Base-by-base conservation (phyloP, 2,113 vertebrate species). In the Manacus vitellinus region DNA sequence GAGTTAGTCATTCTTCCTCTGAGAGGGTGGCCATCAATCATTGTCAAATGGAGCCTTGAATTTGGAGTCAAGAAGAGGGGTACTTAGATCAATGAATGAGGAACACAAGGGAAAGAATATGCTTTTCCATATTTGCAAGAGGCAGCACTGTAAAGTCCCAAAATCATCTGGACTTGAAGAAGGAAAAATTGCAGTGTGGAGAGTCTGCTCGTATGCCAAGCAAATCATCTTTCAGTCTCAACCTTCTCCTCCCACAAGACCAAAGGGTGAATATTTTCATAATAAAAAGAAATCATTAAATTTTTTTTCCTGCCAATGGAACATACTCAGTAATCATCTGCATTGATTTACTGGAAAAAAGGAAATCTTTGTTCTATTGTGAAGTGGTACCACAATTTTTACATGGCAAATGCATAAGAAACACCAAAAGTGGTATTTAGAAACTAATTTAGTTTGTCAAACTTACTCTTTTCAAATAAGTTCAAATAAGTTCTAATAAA, bases 1-100 rank as follows among this genome's bases (percentile, higher is more conserved):
- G 71, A 92, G 41, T 96, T 94, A 97, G 89, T 96, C 94, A 96
- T 95, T 87, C 91, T 96, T 97, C 91, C 92, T 95, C 94, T 90
- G 71, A 93, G 94, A 94, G 94, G 96, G 92, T 93, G 95, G 95
- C 83, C 89, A 93, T 96, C 94, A 95, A 93, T 96, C 94, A 88
- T 70, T 92, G 83, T 92, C 94, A 95, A 80, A 95, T 21, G 33
- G 47, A 95, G 44, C 30, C 78, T 67, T 74, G 82, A 86, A 41
- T 74, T 78, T 5, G 6, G 65, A 92, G 54, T 84, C 49, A 90
- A 80, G 56, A 89, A 51, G 20, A 68, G n/a, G 22, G n/a, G 11
- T 55, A 52, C 21, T 63, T 81, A 88, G 79, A 93, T 78, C 68
- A 72, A 72, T 65, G 66, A 52, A 74, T 58, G 93, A 92, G 52